A percentile compares a stretch with the other conserved stretches of the same genome.
phyloP scores from a whole-genome alignment of 1,140 invertebrate genomes.

The Diachasmimorpha longicaudata region DNA sequence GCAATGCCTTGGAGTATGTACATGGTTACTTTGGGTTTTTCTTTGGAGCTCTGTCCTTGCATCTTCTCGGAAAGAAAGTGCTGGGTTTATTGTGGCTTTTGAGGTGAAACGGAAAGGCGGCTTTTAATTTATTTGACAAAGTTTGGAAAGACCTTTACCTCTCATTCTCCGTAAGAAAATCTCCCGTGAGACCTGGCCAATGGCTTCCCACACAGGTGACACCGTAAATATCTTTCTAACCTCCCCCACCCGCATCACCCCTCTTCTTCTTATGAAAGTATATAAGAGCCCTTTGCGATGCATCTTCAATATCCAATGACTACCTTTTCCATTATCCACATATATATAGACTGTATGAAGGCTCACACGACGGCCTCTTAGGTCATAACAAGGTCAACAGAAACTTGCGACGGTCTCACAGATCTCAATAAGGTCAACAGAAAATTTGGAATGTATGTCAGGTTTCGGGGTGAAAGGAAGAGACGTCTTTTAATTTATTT shows the following conservation, averaged over 20 bases:
- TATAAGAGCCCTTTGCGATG: constrained; percentile 24
- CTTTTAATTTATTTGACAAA: constrained; percentile 37
- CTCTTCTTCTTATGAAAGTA: constrained; percentile 18
- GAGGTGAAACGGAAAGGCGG: constrained; percentile 5
- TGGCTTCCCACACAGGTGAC: constrained; percentile 3
- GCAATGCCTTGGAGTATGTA: background rate
- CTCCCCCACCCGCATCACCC: background rate
- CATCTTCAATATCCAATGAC: constrained; percentile 16
- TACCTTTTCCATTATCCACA: constrained; percentile 5
- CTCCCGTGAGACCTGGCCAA: background rate
- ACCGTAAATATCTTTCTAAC: background rate
- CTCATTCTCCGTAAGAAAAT: background rate
- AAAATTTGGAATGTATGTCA: background rate
- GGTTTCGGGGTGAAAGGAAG: constrained; percentile 4
- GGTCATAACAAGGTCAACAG: background rate
- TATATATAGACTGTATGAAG: no score
- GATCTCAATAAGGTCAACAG: no score
- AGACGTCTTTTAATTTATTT: constrained; percentile 33
- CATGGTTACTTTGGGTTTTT: background rate
- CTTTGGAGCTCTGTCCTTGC: background rate
- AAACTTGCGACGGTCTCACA: no score
- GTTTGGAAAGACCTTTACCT: constrained; percentile 21
- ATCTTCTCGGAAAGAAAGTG: background rate
- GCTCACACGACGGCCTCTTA: no score
- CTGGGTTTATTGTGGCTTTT: constrained; percentile 14